phyloP scores from a whole-genome alignment of 2,888 invertebrate species.

The Tenthredo scrophulariae region DNA sequence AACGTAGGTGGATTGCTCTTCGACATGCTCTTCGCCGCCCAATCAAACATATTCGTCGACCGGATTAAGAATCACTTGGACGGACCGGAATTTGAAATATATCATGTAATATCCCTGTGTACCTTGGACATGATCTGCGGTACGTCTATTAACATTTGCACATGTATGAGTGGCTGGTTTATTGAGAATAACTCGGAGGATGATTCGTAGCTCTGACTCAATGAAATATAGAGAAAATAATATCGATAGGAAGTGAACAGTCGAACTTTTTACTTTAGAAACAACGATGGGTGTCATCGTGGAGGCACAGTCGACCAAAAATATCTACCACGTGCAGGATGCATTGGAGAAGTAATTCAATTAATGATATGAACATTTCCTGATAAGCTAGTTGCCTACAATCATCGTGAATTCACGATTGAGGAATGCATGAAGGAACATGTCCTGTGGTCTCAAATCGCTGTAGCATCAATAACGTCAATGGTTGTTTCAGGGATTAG shows the following conservation, averaged over 20 bases:
- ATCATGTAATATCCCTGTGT: constrained; percentile 80
- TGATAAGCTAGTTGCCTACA: no score
- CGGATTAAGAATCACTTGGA: constrained; percentile 76
- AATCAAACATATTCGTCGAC: constrained; percentile 79
- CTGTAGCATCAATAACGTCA: no score
- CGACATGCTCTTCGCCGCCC: constrained; percentile 80
- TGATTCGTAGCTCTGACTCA: neutral
- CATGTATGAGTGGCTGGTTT: neutral
- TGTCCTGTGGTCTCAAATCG: no score
- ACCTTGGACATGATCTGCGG: constrained; percentile 84
- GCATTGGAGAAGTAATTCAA: neutral
- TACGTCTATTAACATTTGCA: constrained; percentile 67
- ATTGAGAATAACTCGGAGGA: neutral
- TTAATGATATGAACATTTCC: neutral
- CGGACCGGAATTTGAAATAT: constrained; percentile 79
- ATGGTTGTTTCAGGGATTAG: neutral
- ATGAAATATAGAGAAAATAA: no score
- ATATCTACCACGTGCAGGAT: constrained; percentile 80
- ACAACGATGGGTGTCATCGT: constrained; percentile 87
- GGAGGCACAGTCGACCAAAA: constrained; percentile 80
- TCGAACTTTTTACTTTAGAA: constrained; percentile 77
- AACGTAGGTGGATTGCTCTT: neutral
- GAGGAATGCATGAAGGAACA: no score
- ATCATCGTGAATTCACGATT: no score
- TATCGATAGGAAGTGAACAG: no score